phyloP scores from a whole-genome alignment of 2,888 invertebrate species.

The Parapristionchus giblindavisi region DNA sequence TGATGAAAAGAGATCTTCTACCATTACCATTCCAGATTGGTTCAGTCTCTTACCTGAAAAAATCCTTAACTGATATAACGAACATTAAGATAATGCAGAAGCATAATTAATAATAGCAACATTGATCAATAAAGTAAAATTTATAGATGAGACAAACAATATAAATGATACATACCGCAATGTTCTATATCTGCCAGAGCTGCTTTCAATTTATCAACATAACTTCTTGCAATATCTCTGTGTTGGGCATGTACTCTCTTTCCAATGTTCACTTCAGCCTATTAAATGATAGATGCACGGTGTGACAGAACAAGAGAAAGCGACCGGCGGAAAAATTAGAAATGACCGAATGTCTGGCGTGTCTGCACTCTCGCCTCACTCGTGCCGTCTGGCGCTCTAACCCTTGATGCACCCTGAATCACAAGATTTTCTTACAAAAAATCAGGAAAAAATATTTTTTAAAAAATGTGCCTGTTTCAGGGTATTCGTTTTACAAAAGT shows the following conservation, averaged over 20 bases:
- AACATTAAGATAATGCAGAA: neutral
- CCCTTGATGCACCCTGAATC: too few relatives aligned
- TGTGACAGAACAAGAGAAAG: neutral
- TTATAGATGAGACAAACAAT: neutral
- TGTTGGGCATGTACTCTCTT: slow-evolving; percentile 9
- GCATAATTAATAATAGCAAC: neutral
- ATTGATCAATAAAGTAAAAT: neutral
- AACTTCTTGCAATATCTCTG: slow-evolving; percentile 11
- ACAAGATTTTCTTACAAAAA: too few relatives aligned
- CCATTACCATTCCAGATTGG: neutral
- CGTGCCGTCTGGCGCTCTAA: too few relatives aligned
- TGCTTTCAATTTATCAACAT: neutral
- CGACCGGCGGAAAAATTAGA: too few relatives aligned
- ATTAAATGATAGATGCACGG: neutral
- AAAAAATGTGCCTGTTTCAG: too few relatives aligned
- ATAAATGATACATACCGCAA: neutral
- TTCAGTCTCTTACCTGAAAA: neutral
- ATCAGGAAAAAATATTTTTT: neutral
- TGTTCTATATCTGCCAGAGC: neutral
- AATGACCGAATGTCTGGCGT: too few relatives aligned
- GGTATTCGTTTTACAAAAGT: too few relatives aligned
- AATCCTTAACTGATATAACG: neutral
- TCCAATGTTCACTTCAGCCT: neutral
- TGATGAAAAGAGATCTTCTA: slow-evolving; percentile 26
- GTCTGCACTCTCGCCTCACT: too few relatives aligned